Evolutionary conservation across 2,888 invertebrate species (phyloP).

Genomic region (Andrena dorsata): DNA sequence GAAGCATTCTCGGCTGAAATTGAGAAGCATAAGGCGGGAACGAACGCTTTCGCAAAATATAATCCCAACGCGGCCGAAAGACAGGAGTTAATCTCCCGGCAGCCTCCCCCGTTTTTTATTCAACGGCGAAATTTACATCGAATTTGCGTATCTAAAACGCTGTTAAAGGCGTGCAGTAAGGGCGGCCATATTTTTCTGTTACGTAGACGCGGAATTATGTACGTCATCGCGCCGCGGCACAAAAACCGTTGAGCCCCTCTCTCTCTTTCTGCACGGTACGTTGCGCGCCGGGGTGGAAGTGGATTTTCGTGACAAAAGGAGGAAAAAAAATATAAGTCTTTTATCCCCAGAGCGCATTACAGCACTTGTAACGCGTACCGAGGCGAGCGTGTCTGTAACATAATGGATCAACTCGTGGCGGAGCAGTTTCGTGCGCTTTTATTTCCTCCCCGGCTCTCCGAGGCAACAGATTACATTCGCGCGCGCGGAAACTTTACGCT

Average conservation of each 20-base stretch:
- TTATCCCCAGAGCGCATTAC: slow-evolving; percentile 45
- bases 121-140: slow-evolving; percentile 4
- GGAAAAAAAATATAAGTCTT: slow-evolving; percentile 28
- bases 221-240: neutral
- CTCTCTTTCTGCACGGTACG: neutral
- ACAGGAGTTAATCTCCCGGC: neutral
- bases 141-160: slow-evolving; percentile 6
- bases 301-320: slow-evolving; percentile 30
- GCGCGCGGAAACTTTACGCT: slow-evolving; percentile 11
- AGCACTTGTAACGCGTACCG: slow-evolving; percentile 28
- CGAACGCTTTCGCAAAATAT: neutral
- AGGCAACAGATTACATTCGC: slow-evolving; percentile 38
- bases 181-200: slow-evolving; percentile 1
- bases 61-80: neutral
- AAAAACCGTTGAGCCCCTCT: neutral
- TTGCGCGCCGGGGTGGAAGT: slow-evolving; percentile 6
- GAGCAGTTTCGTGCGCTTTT: slow-evolving; percentile 28
- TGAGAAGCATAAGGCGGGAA: neutral
- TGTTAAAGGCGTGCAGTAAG: neutral
- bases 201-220: neutral
- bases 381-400: slow-evolving; percentile 25
- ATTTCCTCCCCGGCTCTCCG: slow-evolving; percentile 26
- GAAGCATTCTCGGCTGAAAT: no score
- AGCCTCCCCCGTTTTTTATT: neutral
- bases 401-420: slow-evolving; percentile 47